Evolutionary conservation across 2,113 vertebrate genomes (phyloP), one percentile per base, ranked within the genome.

Genomic region (Cisticola juncidis): DNA sequence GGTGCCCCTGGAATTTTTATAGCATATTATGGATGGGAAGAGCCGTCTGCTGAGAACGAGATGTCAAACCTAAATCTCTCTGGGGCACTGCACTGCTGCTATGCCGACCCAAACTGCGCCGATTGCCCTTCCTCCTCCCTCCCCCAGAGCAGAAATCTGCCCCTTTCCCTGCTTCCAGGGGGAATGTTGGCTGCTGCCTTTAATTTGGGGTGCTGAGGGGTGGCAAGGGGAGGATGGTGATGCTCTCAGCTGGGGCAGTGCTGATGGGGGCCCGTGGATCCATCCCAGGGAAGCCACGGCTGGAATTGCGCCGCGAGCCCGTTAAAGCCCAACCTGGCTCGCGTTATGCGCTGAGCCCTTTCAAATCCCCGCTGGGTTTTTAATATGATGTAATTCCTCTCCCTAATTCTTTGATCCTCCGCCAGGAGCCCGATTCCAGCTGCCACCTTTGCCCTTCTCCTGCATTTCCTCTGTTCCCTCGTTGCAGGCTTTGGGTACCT

Each of bases 401-500:
- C 92, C 86, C 48, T 77, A 77, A 66, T 61, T 14, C 97, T 98
- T 98, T 97, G 96, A 98, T 98, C 96, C 47, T 68, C 74, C 3
- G 97, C 98, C 98, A 97, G 97, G 69, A 92, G 72, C 74, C 92
- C 50, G 74, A 79, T 88, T 95, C 84, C 61, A 71, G 84, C 51
- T 70, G 2, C 87, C 42, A 51, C 95, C 95, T 95, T 84, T 92
- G 73, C 82, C 94, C 90, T 66, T 90, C 64, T 58, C 57, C 93
- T 69, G 72, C 84, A 93, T 97, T 97, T 97, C 95, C 96, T 93
- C 77, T 97, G 93, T 95, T 93, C 71, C 66, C 44, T 50, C 35
- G 0, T 84, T 92, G 65, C 98, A 99, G 99, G 99, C 97, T 99
- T 99, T 5, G 99, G 99, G 94, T 99, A 99, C 98, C 98, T 99